Conservation (phyloP, 1,140 invertebrate species). For the Dysdera silvatica region DNA sequence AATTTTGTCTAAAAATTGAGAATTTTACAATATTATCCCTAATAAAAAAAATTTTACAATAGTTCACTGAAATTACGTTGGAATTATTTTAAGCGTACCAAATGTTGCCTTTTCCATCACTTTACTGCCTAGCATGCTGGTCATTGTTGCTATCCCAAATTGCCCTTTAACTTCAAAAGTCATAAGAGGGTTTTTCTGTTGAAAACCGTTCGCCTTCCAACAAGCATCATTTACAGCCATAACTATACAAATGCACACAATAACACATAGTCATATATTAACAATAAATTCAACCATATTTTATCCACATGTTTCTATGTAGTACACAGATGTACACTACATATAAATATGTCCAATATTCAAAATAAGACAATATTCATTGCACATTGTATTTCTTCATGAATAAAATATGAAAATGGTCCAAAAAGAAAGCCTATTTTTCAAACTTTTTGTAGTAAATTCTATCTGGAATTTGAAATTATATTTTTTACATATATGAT, state of each 20-base stretch:
- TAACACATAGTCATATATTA: neutral
- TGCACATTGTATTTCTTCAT: neutral
- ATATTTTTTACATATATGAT: too few relatives aligned
- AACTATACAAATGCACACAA: conserved; percentile 46
- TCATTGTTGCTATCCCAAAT: conserved; percentile 69
- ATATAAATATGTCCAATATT: neutral
- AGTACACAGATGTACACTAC: neutral
- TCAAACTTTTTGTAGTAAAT: too few relatives aligned
- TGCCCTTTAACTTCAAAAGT: conserved; percentile 67
- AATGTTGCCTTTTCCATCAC: conserved; percentile 63
- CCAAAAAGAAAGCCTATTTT: neutral
- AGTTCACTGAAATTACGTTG: neutral
- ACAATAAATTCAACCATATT: neutral
- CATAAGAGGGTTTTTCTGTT: conserved; percentile 51
- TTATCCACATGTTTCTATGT: neutral
- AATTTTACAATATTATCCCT: neutral
- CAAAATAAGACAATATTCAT: neutral
- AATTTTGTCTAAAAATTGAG: conserved; percentile 49
- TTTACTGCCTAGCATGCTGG: conserved; percentile 61
- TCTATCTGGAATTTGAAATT: too few relatives aligned
- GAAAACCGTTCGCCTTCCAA: conserved; percentile 49
- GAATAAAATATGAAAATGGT: neutral
- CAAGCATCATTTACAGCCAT: conserved; percentile 62
- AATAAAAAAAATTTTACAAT: neutral
- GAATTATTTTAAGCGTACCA: conserved; percentile 34